Percentiles rank a stretch among this genome's conserved stretches.
Evolutionary conservation across 1,140 invertebrate genomes (phyloP).

Genomic region (Caerostris darwini): DNA sequence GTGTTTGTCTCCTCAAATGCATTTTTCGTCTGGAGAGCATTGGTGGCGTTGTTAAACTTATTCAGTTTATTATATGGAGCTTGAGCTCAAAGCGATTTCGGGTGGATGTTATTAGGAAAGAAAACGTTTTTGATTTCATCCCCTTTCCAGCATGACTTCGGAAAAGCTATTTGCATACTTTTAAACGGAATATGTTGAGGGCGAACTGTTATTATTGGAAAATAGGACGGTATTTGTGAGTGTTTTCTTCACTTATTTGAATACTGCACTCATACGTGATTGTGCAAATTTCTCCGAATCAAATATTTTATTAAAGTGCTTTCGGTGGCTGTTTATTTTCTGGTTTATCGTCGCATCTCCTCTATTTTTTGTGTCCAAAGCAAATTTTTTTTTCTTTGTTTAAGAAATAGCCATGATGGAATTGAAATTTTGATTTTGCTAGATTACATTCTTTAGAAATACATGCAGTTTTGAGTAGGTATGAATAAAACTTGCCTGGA

Average conservation of each 20-base stretch:
- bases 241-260: background rate
- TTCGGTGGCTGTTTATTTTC: too few species aligned
- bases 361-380: too few species aligned
- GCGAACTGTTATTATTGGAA: background rate
- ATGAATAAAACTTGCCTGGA: too few species aligned
- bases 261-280: background rate
- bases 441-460: too few species aligned
- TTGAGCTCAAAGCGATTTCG: constrained; percentile 17
- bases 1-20: too few species aligned
- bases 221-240: background rate
- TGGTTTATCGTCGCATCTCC: too few species aligned
- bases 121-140: background rate
- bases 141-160: background rate
- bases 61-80: constrained; percentile 19
- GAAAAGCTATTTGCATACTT: too few species aligned
- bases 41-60: constrained; percentile 5
- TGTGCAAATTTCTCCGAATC: background rate
- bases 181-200: background rate
- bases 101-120: background rate
- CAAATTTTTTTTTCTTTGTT: too few species aligned
- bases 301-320: background rate
- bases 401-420: too few species aligned
- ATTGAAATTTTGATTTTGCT: too few species aligned
- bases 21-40: too few species aligned
- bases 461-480: too few species aligned